phyloP scores from a whole-genome alignment of 2,797 vertebrate genomes.

The Mus minutoides region DNA sequence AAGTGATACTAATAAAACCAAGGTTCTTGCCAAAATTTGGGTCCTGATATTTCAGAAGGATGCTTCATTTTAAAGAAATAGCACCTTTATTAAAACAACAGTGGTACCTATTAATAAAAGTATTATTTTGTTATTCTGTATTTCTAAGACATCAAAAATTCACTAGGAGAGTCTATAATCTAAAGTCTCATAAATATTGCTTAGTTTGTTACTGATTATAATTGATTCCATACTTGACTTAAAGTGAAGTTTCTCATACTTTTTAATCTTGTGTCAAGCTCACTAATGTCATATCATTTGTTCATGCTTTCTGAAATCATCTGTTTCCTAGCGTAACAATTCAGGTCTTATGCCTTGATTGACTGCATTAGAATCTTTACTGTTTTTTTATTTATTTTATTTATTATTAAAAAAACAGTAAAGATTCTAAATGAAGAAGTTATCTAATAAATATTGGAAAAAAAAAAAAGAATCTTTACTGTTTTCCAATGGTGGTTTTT shows the following conservation, averaged over 20 bases:
- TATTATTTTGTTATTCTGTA: not conserved
- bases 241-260: not conserved
- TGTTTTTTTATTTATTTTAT: too few relatives aligned
- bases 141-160: not conserved
- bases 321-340: not conserved
- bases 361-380: not conserved
- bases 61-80: constrained; percentile 57
- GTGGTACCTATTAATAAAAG: not conserved
- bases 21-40: constrained; percentile 15
- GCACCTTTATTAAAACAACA: not conserved
- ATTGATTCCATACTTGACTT: not conserved
- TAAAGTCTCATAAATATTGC: not conserved
- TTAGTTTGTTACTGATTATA: not conserved
- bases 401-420: too few relatives aligned
- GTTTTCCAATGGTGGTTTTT: not conserved
- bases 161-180: not conserved
- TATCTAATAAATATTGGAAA: too few relatives aligned
- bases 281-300: not conserved
- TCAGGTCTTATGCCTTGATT: not conserved
- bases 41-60: not conserved
- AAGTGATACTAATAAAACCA: not conserved
- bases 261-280: not conserved
- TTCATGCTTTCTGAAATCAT: not conserved
- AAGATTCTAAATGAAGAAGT: too few relatives aligned
- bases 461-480: constrained; percentile 1